Percentiles rank a stretch among this genome's conserved stretches.
Evolutionary conservation across 2,797 vertebrate species (phyloP).

Genomic region (Diplodus puntazzo): DNA sequence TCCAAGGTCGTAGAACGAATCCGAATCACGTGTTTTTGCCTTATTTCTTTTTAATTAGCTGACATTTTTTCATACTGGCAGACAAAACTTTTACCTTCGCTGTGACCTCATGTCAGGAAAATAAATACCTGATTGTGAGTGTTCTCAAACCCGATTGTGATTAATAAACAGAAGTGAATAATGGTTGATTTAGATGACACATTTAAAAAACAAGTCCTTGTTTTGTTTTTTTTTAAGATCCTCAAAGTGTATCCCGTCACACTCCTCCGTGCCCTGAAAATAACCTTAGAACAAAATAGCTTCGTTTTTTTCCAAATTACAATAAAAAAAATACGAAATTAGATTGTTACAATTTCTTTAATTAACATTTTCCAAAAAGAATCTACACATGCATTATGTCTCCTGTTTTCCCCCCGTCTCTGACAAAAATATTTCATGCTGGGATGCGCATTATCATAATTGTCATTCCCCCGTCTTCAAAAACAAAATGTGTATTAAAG

Average conservation of each 20-base stretch:
- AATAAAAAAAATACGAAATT: conserved; percentile 72
- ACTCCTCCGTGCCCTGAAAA: conserved; percentile 10
- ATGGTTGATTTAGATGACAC: conserved; percentile 12
- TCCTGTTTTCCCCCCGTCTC: conserved; percentile 81
- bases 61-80: conserved; percentile 4
- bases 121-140: conserved; percentile 5
- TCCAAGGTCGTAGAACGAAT: neutral
- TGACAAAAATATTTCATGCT: conserved; percentile 91
- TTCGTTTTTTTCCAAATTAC: conserved; percentile 49
- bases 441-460: conserved; percentile 95
- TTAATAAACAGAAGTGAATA: conserved; percentile 25
- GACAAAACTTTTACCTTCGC: conserved; percentile 13
- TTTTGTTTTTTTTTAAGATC: conserved; percentile 10
- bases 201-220: neutral
- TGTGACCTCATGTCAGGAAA: neutral
- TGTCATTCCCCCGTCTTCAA: conserved; percentile 91
- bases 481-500: conserved; percentile 96
- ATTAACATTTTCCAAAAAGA: conserved; percentile 86
- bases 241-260: conserved; percentile 18
- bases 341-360: conserved; percentile 84
- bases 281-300: conserved; percentile 41
- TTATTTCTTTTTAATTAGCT: neutral
- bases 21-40: neutral
- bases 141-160: no score
- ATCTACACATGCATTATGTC: conserved; percentile 83